Conservation (phyloP, 1,140 invertebrate genomes). For the Leptinotarsa defecta region DNA sequence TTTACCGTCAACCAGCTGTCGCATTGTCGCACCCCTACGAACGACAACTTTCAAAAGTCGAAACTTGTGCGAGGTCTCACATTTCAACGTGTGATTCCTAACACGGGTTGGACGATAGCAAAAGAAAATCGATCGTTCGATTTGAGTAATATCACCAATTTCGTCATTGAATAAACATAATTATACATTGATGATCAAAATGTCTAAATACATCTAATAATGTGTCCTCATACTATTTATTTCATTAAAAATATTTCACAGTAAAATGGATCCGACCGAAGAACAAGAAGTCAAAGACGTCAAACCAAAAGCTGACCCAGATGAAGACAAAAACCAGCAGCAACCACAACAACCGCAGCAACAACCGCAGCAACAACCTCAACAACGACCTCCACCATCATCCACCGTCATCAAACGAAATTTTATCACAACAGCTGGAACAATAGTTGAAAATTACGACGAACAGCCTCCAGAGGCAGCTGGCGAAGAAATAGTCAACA, state of each 20-base stretch:
- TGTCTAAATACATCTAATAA: no score
- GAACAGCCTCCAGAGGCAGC: constrained; percentile 38
- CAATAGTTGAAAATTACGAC: constrained; percentile 43
- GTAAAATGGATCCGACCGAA: constrained; percentile 37
- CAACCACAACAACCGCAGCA: background rate
- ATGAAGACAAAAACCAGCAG: background rate
- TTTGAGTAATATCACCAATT: no score
- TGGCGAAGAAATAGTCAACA: constrained; percentile 43
- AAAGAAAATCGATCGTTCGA: no score
- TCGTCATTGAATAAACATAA: no score
- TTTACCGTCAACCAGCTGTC: no score
- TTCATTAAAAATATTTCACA: constrained; percentile 11
- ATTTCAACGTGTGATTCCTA: no score
- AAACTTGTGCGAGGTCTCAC: no score
- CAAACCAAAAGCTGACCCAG: constrained; percentile 19
- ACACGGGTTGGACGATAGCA: no score
- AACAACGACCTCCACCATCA: background rate
- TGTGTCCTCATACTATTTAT: no score
- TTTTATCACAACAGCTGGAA: constrained; percentile 42
- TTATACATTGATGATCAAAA: no score
- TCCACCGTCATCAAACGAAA: constrained; percentile 39
- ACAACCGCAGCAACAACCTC: background rate
- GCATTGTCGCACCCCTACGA: no score
- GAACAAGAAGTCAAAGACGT: constrained; percentile 27
- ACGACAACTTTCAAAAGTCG: no score